Evolutionary conservation across 2,797 vertebrate genomes (phyloP).

Genomic region (Sphaeramia orbicularis): DNA sequence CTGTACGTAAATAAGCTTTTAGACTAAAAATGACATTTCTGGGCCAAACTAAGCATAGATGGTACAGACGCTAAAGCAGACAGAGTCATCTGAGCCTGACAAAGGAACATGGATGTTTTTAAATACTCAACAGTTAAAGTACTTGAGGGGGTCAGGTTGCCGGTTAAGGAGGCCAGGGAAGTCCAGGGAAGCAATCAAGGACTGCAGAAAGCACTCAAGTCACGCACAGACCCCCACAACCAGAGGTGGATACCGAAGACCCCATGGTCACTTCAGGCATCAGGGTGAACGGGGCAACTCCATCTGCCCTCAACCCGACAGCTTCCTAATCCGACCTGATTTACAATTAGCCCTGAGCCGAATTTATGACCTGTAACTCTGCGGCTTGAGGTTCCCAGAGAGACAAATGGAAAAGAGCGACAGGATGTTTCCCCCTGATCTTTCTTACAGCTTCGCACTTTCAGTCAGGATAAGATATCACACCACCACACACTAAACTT

Average conservation of each 20-base stretch:
- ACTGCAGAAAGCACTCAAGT: slow-evolving; percentile 48
- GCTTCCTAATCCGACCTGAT: slow-evolving; percentile 59
- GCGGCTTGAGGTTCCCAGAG: slow-evolving; percentile 40
- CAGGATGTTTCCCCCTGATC: slow-evolving; percentile 51
- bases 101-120: slow-evolving; percentile 37
- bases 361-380: slow-evolving; percentile 57
- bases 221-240: slow-evolving; percentile 37
- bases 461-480: slow-evolving; percentile 46
- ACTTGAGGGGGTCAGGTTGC: slow-evolving; percentile 62
- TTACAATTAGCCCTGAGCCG: slow-evolving; percentile 50
- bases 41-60: slow-evolving; percentile 17
- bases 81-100: slow-evolving; percentile 50
- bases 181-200: slow-evolving; percentile 54
- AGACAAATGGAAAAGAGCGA: slow-evolving; percentile 55
- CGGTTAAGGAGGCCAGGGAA: slow-evolving; percentile 55
- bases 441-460: slow-evolving; percentile 56
- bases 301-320: slow-evolving; percentile 49
- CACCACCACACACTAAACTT: slow-evolving; percentile 15
- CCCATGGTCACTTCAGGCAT: slow-evolving; percentile 38
- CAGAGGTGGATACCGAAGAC: slow-evolving; percentile 5
- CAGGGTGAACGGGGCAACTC: slow-evolving; percentile 48
- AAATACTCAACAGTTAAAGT: slow-evolving; percentile 55
- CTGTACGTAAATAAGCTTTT: background rate
- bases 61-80: slow-evolving; percentile 47
- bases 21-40: background rate